These are phyloP conservation scores for Amaurobius ferox DNA, from an alignment of 2,888 invertebrate genomes.

Conservation along the genomic window DNA sequence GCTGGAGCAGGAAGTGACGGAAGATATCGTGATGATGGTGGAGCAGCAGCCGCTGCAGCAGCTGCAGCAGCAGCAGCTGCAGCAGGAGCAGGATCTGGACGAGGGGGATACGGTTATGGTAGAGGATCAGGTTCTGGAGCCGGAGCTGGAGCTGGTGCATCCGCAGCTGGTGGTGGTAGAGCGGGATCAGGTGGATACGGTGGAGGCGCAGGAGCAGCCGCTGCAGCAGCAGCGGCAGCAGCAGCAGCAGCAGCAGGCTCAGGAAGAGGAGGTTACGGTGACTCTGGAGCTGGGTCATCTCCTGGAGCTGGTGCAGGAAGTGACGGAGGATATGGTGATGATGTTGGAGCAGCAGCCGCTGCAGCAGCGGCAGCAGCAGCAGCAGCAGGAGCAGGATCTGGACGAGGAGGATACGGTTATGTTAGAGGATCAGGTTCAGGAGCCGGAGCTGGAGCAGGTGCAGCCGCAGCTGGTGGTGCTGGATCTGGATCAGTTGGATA, in stretches of 20 bases:
- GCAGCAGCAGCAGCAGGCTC: neutral
- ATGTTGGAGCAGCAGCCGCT: neutral
- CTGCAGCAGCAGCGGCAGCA: neutral
- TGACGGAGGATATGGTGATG: too few species aligned
- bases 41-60: neutral
- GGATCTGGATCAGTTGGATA: neutral
- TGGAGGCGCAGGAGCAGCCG: neutral
- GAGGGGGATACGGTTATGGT: neutral
- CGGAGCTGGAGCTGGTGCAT: too few species aligned
- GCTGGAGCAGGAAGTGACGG: too few species aligned
- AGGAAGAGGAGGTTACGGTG: too few species aligned
- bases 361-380: neutral
- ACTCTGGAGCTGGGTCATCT: too few species aligned
- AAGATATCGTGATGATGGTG: too few species aligned
- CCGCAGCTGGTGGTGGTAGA: neutral
- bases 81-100: neutral
- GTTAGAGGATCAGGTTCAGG: too few species aligned
- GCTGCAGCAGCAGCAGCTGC: neutral
- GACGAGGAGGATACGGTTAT: neutral
- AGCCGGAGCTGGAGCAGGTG: slow-evolving; percentile 13
- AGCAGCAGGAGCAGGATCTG: too few species aligned
- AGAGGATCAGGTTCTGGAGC: too few species aligned
- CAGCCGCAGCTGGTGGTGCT: neutral
- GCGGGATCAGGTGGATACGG: neutral
- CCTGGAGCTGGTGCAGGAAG: too few species aligned